Conservation (phyloP, 2,113 vertebrate species). For the Hypanus sabinus region DNA sequence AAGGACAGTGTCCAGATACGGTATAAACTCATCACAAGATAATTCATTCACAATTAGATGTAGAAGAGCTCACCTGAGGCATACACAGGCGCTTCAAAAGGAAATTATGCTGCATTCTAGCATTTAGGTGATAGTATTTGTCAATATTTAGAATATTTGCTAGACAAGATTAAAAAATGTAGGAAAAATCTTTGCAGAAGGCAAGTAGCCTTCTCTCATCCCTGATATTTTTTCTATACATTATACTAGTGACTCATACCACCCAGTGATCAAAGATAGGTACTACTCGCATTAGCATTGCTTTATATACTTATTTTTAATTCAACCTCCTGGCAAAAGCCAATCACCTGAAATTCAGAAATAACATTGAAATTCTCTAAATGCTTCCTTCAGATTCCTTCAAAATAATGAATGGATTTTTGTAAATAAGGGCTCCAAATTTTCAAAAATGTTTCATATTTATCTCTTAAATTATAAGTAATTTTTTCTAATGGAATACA, state of each 20-base stretch:
- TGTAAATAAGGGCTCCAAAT: too few species aligned
- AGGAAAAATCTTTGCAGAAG: background rate
- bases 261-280: background rate
- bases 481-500: too few species aligned
- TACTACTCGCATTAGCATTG: background rate
- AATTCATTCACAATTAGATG: background rate
- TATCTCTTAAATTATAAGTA: too few species aligned
- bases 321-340: too few species aligned
- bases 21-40: background rate
- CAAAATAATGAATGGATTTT: background rate
- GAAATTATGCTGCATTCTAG: background rate
- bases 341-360: too few species aligned
- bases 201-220: background rate
- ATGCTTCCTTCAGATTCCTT: background rate
- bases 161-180: background rate
- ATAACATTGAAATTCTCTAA: background rate
- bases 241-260: background rate
- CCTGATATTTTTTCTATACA: background rate
- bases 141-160: background rate
- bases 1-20: background rate
- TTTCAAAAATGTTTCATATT: too few species aligned
- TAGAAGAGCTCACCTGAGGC: background rate
- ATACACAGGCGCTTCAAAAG: background rate
- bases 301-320: too few species aligned
- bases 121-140: background rate